A percentile compares a stretch with the other conserved stretches of the same genome.
phyloP scores from a whole-genome alignment of 2,888 invertebrate species.

The Lottia gigantea region DNA sequence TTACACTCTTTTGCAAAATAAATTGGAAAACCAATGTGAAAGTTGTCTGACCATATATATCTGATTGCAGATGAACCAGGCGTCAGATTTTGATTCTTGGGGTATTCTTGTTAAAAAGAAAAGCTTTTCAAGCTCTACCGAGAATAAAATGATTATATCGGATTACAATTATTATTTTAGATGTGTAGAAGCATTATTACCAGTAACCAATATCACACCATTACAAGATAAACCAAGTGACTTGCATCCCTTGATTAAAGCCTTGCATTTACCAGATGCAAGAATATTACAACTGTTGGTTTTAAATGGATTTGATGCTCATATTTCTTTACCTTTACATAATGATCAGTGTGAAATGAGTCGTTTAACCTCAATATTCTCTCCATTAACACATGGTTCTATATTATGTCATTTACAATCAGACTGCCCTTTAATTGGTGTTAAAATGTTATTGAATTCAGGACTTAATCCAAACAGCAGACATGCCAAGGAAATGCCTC shows the following conservation, averaged over 20 bases:
- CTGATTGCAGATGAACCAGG: too few species aligned
- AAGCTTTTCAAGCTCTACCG: too few species aligned
- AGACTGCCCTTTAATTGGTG: constrained; percentile 35
- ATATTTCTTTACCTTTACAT: constrained; percentile 28
- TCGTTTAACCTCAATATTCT: constrained; percentile 25
- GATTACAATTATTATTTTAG: constrained; percentile 30
- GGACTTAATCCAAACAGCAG: constrained; percentile 41
- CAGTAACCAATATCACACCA: constrained; percentile 40
- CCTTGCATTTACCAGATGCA: constrained; percentile 36
- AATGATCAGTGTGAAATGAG: constrained; percentile 29
- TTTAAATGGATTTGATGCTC: constrained; percentile 34
- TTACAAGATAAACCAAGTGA: constrained; percentile 28
- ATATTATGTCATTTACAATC: constrained; percentile 35
- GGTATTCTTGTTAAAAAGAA: too few species aligned
- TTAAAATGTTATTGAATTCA: constrained; percentile 38
- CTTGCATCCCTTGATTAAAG: constrained; percentile 43
- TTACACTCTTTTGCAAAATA: too few species aligned
- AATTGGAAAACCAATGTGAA: too few species aligned
- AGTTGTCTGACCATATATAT: too few species aligned
- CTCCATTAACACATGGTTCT: constrained; percentile 29
- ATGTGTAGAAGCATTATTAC: constrained; percentile 46
- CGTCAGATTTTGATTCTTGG: too few species aligned
- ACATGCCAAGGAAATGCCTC: constrained; percentile 43
- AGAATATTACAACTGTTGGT: constrained; percentile 37
- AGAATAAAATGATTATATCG: too few species aligned